Conservation (phyloP, 2,113 vertebrate species). For the Pelodiscus sinensis region DNA sequence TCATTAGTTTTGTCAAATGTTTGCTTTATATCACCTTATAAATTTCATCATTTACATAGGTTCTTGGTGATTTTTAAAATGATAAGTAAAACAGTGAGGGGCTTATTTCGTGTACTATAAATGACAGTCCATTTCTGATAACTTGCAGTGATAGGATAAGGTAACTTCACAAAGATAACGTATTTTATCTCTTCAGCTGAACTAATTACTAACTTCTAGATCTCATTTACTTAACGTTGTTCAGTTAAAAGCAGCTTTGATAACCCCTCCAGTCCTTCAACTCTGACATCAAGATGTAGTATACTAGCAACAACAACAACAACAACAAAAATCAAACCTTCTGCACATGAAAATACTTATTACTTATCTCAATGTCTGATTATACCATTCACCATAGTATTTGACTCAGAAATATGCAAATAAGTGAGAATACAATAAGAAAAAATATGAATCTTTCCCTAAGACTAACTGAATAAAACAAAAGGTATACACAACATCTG, state of each 20-base stretch:
- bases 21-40: neutral
- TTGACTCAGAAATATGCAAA: neutral
- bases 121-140: neutral
- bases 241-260: neutral
- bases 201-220: neutral
- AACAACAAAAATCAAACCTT: neutral
- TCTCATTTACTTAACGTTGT: neutral
- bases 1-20: neutral
- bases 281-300: neutral
- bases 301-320: no score
- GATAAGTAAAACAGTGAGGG: rapidly evolving
- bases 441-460: neutral
- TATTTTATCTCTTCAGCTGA: neutral
- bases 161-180: neutral
- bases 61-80: neutral
- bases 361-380: neutral
- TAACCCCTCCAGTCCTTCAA: neutral
- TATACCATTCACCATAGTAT: neutral
- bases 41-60: neutral
- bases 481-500: neutral
- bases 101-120: neutral
- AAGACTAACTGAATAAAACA: neutral
- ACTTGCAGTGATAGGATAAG: neutral
- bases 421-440: neutral
- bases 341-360: neutral